Conservation (phyloP, 2,797 vertebrate species). For the Myotis myotis region DNA sequence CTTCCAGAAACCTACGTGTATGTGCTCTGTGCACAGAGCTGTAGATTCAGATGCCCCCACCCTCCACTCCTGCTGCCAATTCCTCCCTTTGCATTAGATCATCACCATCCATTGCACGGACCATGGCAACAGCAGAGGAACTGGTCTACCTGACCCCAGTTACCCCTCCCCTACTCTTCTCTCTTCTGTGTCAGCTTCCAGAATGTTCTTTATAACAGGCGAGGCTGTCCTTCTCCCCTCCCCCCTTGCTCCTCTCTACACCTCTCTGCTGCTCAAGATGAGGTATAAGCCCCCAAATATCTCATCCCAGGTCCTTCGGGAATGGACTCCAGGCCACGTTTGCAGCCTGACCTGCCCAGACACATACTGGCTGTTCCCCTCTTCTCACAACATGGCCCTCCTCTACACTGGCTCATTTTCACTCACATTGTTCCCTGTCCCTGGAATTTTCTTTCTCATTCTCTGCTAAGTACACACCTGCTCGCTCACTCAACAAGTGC, state of each 20-base stretch:
- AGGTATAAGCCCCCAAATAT: neutral
- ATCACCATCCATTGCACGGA: neutral
- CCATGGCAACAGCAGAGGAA: neutral
- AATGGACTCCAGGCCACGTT: neutral
- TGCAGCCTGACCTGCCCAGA: neutral
- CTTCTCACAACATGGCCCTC: neutral
- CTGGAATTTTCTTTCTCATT: neutral
- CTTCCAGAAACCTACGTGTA: slow-evolving; percentile 20
- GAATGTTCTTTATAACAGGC: neutral
- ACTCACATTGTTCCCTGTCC: neutral
- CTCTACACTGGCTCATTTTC: neutral
- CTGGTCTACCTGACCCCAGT: neutral
- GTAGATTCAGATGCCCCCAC: neutral
- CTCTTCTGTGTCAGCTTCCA: neutral
- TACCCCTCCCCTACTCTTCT: too few relatives aligned
- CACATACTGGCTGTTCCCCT: neutral
- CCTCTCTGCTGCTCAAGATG: neutral
- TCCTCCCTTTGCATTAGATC: neutral
- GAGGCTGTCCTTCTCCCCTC: neutral
- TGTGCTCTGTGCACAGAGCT: neutral
- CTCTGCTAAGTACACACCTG: neutral
- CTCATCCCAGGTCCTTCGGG: neutral
- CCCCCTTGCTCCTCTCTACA: neutral
- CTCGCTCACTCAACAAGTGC: slow-evolving; percentile 17
- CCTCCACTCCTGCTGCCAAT: neutral